Conservation (phyloP, 2,113 vertebrate species). For the Alectura lathami region DNA sequence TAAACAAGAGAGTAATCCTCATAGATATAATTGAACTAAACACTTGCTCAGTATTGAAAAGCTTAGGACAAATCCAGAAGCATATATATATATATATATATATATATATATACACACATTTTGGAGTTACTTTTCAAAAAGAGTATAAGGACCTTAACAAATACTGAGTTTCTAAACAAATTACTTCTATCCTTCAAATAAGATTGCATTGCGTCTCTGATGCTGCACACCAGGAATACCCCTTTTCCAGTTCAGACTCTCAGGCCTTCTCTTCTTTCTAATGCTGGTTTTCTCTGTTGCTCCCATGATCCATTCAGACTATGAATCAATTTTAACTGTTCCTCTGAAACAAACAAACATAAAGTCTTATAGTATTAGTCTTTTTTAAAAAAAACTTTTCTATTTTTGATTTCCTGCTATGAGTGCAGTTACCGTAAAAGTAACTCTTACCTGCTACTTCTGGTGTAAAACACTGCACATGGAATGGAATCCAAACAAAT, state of each 20-base stretch:
- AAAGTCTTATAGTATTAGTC: too few relatives aligned
- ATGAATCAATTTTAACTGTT: not conserved
- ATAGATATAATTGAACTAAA: not conserved
- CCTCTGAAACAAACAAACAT: not conserved
- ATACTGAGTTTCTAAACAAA: not conserved
- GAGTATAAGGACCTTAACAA: not conserved
- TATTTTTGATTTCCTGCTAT: not conserved
- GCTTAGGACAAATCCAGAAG: not conserved
- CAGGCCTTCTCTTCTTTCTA: not conserved
- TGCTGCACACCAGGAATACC: not conserved
- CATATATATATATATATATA: too few relatives aligned
- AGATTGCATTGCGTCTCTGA: not conserved
- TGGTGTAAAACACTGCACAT: not conserved
- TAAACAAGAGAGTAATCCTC: not conserved
- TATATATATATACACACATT: not conserved
- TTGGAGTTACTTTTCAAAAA: not conserved
- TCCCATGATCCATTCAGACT: not conserved
- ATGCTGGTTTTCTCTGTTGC: not conserved
- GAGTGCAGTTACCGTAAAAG: not conserved
- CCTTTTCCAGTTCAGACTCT: not conserved
- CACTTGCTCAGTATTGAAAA: not conserved
- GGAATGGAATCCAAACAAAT: not conserved
- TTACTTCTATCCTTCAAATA: accelerated
- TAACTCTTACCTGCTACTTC: not conserved
- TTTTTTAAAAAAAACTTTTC: not conserved